Evolutionary conservation across 2,888 invertebrate genomes (phyloP).

Genomic region (Craniophora ligustri): DNA sequence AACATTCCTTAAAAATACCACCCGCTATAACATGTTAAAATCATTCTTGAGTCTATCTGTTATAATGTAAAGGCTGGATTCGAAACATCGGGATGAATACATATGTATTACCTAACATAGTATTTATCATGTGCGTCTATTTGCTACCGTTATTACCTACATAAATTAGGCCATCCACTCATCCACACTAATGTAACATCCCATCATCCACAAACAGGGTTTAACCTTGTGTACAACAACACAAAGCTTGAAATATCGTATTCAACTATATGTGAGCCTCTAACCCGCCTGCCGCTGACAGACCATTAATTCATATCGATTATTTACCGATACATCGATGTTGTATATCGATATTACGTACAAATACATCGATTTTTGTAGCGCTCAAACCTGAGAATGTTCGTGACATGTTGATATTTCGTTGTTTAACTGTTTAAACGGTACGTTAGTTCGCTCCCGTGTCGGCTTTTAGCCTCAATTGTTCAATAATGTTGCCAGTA

Average conservation of each 20-base stretch:
- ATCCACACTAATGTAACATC: slow-evolving; percentile 23
- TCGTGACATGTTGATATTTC: slow-evolving; percentile 59
- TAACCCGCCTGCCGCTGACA: slow-evolving; percentile 60
- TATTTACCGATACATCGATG: slow-evolving; percentile 53
- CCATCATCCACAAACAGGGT: slow-evolving; percentile 34
- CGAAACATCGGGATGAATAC: too few relatives aligned
- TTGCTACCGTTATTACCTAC: background rate
- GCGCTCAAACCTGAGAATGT: slow-evolving; percentile 41
- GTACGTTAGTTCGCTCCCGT: slow-evolving; percentile 32
- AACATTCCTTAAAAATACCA: too few relatives aligned
- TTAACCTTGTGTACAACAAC: slow-evolving; percentile 38
- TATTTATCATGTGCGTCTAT: too few relatives aligned
- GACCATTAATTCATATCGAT: slow-evolving; percentile 63
- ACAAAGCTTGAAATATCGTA: slow-evolving; percentile 52
- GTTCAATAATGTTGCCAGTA: slow-evolving; percentile 14
- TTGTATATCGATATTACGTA: slow-evolving; percentile 29
- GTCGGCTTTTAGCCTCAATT: slow-evolving; percentile 28
- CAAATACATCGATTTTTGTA: slow-evolving; percentile 41
- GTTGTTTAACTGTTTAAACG: slow-evolving; percentile 43
- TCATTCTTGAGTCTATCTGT: too few relatives aligned
- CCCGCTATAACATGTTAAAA: too few relatives aligned
- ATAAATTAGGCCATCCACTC: slow-evolving; percentile 9
- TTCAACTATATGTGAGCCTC: slow-evolving; percentile 49
- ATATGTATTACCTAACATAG: too few relatives aligned
- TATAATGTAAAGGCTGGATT: too few relatives aligned